phyloP scores from a whole-genome alignment of 2,797 vertebrate genomes.

The Psittacula echo region DNA sequence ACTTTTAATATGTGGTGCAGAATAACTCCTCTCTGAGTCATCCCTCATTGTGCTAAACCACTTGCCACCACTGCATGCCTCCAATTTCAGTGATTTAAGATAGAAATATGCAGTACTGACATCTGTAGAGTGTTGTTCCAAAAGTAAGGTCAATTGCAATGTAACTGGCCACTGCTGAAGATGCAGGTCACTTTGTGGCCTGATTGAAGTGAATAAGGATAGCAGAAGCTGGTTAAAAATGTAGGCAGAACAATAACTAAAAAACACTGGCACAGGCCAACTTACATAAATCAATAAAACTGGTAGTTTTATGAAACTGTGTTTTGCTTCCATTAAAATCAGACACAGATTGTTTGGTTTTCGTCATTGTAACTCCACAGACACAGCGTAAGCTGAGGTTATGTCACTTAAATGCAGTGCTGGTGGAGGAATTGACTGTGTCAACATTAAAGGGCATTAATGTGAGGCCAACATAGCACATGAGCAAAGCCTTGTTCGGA shows the following conservation, averaged over 20 bases:
- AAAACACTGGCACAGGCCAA: background rate
- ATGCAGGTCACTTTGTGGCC: background rate
- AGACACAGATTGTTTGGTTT: background rate
- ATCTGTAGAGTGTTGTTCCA: background rate
- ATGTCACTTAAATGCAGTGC: background rate
- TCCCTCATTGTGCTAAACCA: background rate
- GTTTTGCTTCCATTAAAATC: background rate
- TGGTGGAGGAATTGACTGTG: too few relatives aligned
- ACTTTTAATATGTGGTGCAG: background rate
- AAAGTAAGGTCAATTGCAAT: background rate
- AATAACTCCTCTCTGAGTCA: background rate
- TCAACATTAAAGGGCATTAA: background rate
- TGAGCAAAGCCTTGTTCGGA: background rate
- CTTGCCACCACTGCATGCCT: background rate
- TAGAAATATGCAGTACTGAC: background rate
- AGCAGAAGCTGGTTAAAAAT: background rate
- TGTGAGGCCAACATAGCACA: background rate
- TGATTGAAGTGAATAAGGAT: background rate
- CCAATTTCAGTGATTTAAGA: background rate
- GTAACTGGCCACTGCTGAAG: background rate
- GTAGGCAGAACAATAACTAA: background rate
- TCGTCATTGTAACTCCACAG: background rate
- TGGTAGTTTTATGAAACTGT: background rate
- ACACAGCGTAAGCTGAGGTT: background rate
- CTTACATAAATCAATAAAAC: background rate